Percentiles rank a stretch among this genome's conserved stretches.
phyloP scores from a whole-genome alignment of 1,140 invertebrate genomes.

The Dryas iulia region DNA sequence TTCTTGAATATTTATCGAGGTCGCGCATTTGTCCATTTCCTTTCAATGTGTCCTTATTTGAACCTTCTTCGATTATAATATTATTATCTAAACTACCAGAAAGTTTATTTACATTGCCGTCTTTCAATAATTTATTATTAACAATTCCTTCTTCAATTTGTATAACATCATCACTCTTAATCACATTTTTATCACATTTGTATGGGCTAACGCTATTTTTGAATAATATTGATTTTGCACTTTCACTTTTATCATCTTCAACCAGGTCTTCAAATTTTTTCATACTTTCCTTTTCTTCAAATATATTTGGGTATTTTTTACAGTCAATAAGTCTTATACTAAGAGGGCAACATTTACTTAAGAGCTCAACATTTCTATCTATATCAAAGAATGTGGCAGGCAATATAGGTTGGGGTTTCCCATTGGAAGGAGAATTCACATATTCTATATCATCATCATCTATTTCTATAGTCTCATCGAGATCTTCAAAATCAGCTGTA shows the following conservation, averaged over 20 bases:
- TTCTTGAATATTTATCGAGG: not conserved
- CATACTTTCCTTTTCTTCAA: conserved; percentile 8
- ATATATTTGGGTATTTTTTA: conserved; percentile 40
- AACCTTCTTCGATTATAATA: not conserved
- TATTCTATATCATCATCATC: not conserved
- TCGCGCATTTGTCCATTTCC: not conserved
- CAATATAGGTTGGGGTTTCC: not conserved
- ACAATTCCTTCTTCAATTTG: not conserved
- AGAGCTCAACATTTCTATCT: conserved; percentile 20
- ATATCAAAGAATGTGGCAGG: conserved; percentile 28
- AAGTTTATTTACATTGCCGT: not conserved
- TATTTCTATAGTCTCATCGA: not conserved
- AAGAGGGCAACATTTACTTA: conserved; percentile 34
- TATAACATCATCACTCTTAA: not conserved
- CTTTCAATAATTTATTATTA: not conserved
- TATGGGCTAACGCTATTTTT: too few relatives aligned
- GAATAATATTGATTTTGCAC: too few relatives aligned
- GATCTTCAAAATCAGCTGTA: not conserved
- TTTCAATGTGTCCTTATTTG: not conserved
- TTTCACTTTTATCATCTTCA: too few relatives aligned
- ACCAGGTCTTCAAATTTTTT: not conserved
- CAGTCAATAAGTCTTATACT: conserved; percentile 45
- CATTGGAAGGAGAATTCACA: not conserved
- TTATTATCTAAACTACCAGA: not conserved
- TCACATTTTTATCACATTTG: too few relatives aligned